Percentiles rank a stretch among this genome's conserved stretches.
These are phyloP conservation scores for Lepus timidus DNA, from an alignment of 2,113 vertebrate genomes.

Conservation along the genomic window DNA sequence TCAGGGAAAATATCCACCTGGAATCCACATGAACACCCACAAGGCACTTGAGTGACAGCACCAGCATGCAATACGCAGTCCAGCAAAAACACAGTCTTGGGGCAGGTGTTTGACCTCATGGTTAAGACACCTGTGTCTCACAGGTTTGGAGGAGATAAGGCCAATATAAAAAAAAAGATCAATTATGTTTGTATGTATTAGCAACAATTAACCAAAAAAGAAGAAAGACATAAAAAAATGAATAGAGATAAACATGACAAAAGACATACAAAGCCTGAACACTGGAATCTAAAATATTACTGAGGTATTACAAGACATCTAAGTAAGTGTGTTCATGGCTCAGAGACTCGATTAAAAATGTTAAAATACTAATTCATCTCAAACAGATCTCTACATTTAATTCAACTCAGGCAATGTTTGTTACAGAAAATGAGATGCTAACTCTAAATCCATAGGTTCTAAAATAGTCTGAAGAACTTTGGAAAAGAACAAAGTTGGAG, in stretches of 20 bases:
- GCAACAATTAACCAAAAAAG: background rate
- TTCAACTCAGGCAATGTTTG: background rate
- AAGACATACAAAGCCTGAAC: background rate
- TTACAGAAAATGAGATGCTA: background rate
- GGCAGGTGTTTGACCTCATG: too few species aligned
- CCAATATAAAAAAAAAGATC: background rate
- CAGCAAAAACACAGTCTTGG: background rate
- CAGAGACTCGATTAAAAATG: background rate
- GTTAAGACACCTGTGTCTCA: too few species aligned
- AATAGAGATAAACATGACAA: background rate
- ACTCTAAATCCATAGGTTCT: background rate
- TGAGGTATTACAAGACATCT: background rate
- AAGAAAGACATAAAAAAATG: background rate
- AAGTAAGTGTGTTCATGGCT: background rate
- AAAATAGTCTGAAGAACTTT: background rate
- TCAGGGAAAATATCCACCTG: background rate
- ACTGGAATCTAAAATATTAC: slow-evolving; percentile 1
- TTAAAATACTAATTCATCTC: background rate
- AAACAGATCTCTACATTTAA: background rate
- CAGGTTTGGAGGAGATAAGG: background rate
- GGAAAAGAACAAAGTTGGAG: background rate
- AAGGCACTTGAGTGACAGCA: background rate
- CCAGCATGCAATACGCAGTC: background rate
- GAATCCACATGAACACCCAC: background rate
- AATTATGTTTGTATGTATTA: background rate